Evolutionary conservation across 2,888 invertebrate species (phyloP), one percentile per base, ranked within the genome.

Genomic region (Antheraea yamamai): DNA sequence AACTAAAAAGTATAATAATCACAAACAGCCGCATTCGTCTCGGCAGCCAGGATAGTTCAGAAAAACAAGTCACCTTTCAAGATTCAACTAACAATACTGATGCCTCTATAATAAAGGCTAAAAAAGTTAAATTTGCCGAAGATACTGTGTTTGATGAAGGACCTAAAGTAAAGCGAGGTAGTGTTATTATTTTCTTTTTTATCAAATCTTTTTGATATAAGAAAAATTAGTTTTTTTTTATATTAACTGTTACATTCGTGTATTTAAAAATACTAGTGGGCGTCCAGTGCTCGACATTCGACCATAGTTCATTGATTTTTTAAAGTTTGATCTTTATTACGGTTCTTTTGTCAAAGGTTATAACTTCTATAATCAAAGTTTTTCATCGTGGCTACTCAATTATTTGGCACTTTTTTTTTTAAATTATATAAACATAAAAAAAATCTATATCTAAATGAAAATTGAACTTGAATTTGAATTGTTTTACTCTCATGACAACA

Each of bases 121-220:
- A 94, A 75, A 91, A 86, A 75, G 95, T 94, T 10, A 91, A 93
- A 74, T 95, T 95, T 80, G 93, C 94, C 39, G 89, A 94, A 12
- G 92, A 91, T 70, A 94, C 95, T 2, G 82, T 93, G 0, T 95
- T 95, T 79, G 88, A 92, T 73, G 89, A 83, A 64, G 87, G 90
- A 10, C 79, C 84, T 8, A 91, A 87, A 75, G 72, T 85, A 0
- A 91, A 91, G 76, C 82, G 95, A 89, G 94, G 95, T 94, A 83
- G 58, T 76, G 68, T 58, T 39, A n/a, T 74, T 18, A 7, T 20
- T 55, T 55, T 20, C 0, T 55, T 55, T 18, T 20, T 55, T 18
- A 55, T 7, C 55, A 20, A 55, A 18, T 55, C 0, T 20, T 18
- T 52, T 20, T 55, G 20, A 20, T 55, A 55, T n/a, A 55, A 4